Base-by-base conservation (phyloP, 2,888 invertebrate genomes). In the Eustalomyia histrio region DNA sequence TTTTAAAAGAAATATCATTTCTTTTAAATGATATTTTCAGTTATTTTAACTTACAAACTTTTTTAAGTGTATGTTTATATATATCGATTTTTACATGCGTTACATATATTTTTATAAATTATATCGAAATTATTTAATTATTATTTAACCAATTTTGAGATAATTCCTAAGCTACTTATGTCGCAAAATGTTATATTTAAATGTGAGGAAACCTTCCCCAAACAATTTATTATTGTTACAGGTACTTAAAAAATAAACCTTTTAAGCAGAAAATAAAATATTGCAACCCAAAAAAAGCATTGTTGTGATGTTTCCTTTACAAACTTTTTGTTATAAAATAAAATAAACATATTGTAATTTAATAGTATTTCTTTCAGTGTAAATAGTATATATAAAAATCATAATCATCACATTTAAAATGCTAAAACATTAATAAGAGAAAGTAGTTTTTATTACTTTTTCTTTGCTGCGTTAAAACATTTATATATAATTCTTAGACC, bases 361-460 rank as follows among this genome's bases (percentile, higher is more conserved):
- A 47, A 5, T 47, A 47, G 43, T 21, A 24, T 43, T 58, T 50
- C 0, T 55, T 43, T 55, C n/a, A 43, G 14, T 69, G 69, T 76
- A 69, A 58, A 69, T 71, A n/a, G n/a, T n/a, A 60, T 5, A 64
- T 29, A 29, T 7, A 35, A 18, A 58, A 29, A 63, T 76, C 55
- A 76, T 67, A 53, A 58, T 80, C 76, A 80, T 72, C 72, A 52
- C 80, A 80, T 75, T 57, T 50, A 5, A 75, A 80, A 50, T 63
- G 76, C 80, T 67, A 67, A 72, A 67, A 55, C 50, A 71, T 67
- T 43, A 74, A 52, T 14, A 17, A 35, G 35, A 18, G n/a, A 14
- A 58, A 50, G 29, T 52, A 64, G 35, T 58, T 72, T 14, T n/a
- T 4, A 29, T 29, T 33, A 21, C 50, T 29, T 79, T n/a, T 24